A percentile compares a stretch with the other conserved stretches of the same genome.
These are phyloP conservation scores for Lutjanus erythropterus DNA, from an alignment of 2,113 vertebrate genomes.

Conservation along the genomic window DNA sequence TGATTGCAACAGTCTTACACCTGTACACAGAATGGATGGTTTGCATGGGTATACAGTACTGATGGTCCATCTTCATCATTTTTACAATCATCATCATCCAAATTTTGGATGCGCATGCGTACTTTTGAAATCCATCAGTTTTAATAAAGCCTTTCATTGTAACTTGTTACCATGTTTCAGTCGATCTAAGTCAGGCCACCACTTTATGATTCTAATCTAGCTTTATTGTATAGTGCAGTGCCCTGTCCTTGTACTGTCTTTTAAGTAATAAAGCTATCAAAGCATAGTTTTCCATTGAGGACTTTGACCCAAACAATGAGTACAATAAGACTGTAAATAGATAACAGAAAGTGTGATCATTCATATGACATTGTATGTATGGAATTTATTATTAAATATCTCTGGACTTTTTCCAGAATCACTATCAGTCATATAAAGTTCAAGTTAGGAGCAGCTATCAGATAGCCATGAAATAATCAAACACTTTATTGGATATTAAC, in stretches of 20 bases:
- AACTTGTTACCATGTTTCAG: neutral
- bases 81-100: neutral
- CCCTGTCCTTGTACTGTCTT: conserved; percentile 5
- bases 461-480: neutral
- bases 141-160: neutral
- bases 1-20: neutral
- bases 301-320: conserved; percentile 57
- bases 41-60: neutral
- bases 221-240: conserved; percentile 21
- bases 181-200: neutral
- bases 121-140: neutral
- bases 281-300: conserved; percentile 23
- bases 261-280: conserved; percentile 46
- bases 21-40: neutral
- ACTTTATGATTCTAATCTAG: conserved; percentile 49
- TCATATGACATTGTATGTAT: neutral
- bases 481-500: conserved; percentile 25
- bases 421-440: neutral
- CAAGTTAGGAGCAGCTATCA: neutral
- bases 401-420: neutral
- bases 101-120: neutral
- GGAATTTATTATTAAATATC: conserved; percentile 9
- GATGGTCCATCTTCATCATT: neutral
- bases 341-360: conserved; percentile 24
- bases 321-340: conserved; percentile 21